A percentile compares a stretch with the other conserved stretches of the same genome.
Conservation (phyloP, 2,113 vertebrate genomes). For the Equus quagga region DNA sequence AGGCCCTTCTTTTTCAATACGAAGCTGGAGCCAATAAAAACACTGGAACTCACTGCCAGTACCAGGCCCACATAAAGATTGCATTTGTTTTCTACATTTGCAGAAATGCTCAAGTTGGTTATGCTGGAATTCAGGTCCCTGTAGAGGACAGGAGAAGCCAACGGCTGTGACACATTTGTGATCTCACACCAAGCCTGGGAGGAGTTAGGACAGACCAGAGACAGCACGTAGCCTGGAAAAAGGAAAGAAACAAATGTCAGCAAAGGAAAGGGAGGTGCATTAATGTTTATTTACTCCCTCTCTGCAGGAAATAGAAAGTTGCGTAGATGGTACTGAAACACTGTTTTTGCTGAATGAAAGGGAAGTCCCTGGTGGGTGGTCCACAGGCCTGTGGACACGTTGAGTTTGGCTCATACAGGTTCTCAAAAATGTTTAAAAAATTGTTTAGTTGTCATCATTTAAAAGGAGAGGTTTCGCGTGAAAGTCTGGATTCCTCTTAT, state of each 20-base stretch:
- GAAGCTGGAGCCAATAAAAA: conserved; percentile 91
- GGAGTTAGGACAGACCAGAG: conserved; percentile 79
- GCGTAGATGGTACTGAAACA: not conserved
- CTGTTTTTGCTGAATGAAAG: not conserved
- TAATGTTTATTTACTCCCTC: not conserved
- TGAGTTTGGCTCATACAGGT: not conserved
- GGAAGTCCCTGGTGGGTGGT: not conserved
- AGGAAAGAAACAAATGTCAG: not conserved
- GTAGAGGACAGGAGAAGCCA: conserved; percentile 16
- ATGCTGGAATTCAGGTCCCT: conserved; percentile 64
- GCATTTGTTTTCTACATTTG: conserved; percentile 78
- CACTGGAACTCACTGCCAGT: conserved; percentile 86
- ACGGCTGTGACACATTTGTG: conserved; percentile 79
- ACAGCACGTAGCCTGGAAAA: conserved; percentile 82
- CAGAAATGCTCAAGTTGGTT: conserved; percentile 71
- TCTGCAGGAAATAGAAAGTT: not conserved
- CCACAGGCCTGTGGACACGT: not conserved
- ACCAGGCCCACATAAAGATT: conserved; percentile 86
- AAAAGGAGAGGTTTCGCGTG: not conserved
- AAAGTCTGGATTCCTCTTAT: not conserved
- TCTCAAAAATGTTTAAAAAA: not conserved
- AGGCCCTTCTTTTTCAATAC: conserved; percentile 92
- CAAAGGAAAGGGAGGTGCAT: not conserved
- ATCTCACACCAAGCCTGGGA: conserved; percentile 86
- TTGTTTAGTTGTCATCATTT: not conserved